A percentile compares a stretch with the other conserved stretches of the same genome.
phyloP scores from a whole-genome alignment of 2,797 vertebrate species.

The Spinus olivaceus region DNA sequence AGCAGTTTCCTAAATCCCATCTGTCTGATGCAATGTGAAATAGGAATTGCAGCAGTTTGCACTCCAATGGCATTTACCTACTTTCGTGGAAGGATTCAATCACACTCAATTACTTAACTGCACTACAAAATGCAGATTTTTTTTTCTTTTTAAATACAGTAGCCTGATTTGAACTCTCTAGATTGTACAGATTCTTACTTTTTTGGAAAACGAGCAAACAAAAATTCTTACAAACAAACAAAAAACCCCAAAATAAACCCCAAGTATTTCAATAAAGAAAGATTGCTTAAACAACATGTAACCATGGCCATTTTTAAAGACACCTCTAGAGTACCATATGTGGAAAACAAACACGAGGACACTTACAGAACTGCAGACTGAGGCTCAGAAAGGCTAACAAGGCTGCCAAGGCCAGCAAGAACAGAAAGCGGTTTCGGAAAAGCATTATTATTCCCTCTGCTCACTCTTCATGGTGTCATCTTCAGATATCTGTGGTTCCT shows the following conservation, averaged over 20 bases:
- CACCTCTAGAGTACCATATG: not conserved
- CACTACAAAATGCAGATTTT: not conserved
- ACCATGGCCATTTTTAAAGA: not conserved
- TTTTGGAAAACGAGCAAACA: not conserved
- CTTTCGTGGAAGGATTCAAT: not conserved
- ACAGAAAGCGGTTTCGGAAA: conserved; percentile 82
- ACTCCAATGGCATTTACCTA: not conserved
- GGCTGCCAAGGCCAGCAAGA: conserved; percentile 82
- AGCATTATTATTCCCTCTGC: conserved; percentile 78
- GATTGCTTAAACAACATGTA: not conserved
- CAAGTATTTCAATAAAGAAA: not conserved
- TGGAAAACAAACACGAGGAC: not conserved
- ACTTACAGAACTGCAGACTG: conserved; percentile 84
- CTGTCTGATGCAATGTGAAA: not conserved
- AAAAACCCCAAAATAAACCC: accelerated
- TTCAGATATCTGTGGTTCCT: conserved; percentile 44
- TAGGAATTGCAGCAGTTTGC: not conserved
- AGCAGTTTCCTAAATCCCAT: not conserved
- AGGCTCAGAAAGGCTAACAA: conserved; percentile 81
- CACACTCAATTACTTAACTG: not conserved
- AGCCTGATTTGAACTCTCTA: not conserved
- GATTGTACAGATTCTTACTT: not conserved
- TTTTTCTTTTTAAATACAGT: not conserved
- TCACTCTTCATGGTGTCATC: conserved; percentile 76
- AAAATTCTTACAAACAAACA: not conserved